phyloP scores from a whole-genome alignment of 2,113 vertebrate genomes.

The Austrofundulus limnaeus region DNA sequence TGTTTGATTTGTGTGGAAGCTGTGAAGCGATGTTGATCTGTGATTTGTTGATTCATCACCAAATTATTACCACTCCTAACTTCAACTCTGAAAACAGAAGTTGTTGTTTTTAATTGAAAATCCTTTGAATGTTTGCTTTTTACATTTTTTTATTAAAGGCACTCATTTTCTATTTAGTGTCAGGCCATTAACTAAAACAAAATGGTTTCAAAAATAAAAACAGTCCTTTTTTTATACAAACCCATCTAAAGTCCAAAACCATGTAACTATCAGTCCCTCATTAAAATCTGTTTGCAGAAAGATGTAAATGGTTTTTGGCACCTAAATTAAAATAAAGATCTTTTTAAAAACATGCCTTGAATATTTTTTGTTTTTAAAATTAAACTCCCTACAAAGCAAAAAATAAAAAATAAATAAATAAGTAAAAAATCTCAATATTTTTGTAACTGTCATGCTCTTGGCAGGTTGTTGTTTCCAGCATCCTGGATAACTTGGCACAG shows the following conservation, averaged over 20 bases:
- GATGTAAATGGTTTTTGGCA: background rate
- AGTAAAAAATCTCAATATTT: no score
- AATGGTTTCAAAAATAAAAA: background rate
- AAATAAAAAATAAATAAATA: background rate
- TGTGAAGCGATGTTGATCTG: conserved; percentile 28
- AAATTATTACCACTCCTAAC: background rate
- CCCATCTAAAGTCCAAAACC: background rate
- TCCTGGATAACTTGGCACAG: no score
- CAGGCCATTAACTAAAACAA: background rate
- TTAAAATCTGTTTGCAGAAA: background rate
- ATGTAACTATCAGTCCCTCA: background rate
- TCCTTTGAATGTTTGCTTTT: background rate
- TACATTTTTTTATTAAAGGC: background rate
- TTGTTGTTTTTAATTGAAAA: conserved; percentile 5
- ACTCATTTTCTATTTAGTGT: background rate
- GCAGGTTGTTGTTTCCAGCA: no score
- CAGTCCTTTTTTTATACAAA: background rate
- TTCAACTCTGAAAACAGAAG: conserved; percentile 1
- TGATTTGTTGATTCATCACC: conserved; percentile 39
- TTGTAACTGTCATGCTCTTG: no score
- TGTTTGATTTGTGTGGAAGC: no score
- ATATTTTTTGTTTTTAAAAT: background rate
- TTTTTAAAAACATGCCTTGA: background rate
- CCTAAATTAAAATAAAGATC: background rate
- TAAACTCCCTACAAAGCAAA: background rate